Base-by-base conservation (phyloP, 1,140 invertebrate genomes). In the Megalonaias nervosa region DNA sequence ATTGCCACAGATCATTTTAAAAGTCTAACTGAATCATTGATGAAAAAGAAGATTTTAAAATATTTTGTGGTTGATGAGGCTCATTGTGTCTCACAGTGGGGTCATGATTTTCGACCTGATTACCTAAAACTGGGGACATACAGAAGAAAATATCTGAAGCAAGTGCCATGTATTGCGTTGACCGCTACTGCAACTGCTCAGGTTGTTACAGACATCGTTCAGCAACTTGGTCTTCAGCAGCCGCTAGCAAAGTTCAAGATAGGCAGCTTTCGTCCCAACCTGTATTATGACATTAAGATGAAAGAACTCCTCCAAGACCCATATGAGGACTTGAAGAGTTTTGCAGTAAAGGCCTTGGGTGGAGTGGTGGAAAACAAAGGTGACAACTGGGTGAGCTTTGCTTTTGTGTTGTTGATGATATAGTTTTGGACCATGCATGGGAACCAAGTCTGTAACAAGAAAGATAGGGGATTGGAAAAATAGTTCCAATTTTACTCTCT, bases 1-100 rank as follows among this genome's bases (percentile, higher is more conserved):
- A 95, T 95, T 68, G 94, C 94, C 48, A 97, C 95, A 21, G 91
- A 92, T 56, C 93, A 93, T 71, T 97, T 97, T 90, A 94, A 94
- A 90, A 90, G 92, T 83, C 31, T 84, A 72, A 82, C 80, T 66
- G 92, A 75, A 82, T 89, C 74, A 85, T 84, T 94, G 21, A 78
- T 91, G 69, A 90, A 92, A 64, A 90, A 89, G 75, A 89, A 92
- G 58, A 91, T 93, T 73, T 76, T 95, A 15, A 91, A 91, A 13
- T 94, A 93, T 82, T 92, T 99, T 83, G 94, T 97, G 57, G 95
- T 99, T 17, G 98, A 99, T 92, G 98, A 99, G 93, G 98, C 97
- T 16, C 98, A 99, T 90, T 99, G 98, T 92, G 97, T 99, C 0
- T 98, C 96, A 87, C 95, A 99, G 85, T 99, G 97, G 97, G 98